Conservation (phyloP, 2,113 vertebrate species). For the Vicugna pacos region DNA sequence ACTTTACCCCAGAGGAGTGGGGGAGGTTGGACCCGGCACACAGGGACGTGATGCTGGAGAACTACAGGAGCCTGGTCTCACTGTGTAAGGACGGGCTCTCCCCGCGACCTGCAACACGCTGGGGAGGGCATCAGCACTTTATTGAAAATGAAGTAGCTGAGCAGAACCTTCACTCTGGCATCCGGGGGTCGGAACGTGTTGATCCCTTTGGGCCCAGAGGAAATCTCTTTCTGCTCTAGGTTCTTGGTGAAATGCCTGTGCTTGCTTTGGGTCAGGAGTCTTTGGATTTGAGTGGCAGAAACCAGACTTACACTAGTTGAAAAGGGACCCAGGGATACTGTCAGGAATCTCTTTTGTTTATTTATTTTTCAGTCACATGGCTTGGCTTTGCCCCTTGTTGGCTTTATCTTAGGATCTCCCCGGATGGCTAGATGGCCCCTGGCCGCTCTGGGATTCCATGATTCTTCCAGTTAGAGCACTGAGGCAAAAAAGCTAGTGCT, state of each 20-base stretch:
- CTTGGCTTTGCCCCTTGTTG: neutral
- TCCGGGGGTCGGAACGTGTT: neutral
- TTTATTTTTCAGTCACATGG: neutral
- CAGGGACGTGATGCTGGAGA: conserved; percentile 76
- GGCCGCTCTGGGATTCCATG: neutral
- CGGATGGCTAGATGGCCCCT: neutral
- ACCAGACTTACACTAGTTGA: neutral
- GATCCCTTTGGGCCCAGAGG: neutral
- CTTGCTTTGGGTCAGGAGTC: neutral
- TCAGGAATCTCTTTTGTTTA: conserved; percentile 14
- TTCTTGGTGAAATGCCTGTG: neutral
- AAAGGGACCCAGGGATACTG: neutral
- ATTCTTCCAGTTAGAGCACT: conserved; percentile 45
- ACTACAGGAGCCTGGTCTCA: conserved; percentile 79
- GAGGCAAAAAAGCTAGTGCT: neutral
- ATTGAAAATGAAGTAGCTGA: neutral
- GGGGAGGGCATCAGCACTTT: neutral
- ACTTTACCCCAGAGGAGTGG: conserved; percentile 83
- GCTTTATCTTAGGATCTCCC: neutral
- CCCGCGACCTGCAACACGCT: neutral
- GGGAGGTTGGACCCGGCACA: conserved; percentile 74
- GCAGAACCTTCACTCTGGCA: neutral
- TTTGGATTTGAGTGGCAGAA: neutral
- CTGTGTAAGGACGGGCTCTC: conserved; percentile 75
- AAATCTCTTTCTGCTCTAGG: neutral